These are phyloP conservation scores for Epirrita christyi DNA, from an alignment of 2,888 invertebrate genomes.

Conservation along the genomic window DNA sequence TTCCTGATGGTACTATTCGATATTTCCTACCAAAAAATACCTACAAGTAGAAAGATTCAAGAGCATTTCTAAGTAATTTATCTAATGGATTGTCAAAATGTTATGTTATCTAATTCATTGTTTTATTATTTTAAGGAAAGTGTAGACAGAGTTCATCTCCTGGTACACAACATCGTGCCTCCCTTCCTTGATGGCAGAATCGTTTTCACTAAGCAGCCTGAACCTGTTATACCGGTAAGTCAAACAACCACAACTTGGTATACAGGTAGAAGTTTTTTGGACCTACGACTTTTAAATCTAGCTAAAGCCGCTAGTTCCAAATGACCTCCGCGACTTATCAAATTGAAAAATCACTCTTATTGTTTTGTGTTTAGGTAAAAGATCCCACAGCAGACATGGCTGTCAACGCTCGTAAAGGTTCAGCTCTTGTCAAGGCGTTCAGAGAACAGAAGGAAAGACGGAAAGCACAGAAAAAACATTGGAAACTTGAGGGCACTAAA, in stretches of 20 bases:
- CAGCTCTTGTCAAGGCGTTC: constrained; percentile 93
- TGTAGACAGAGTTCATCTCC: constrained; percentile 96
- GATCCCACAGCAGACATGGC: constrained; percentile 99
- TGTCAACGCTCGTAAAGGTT: constrained; percentile 96
- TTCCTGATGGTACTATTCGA: too few relatives aligned
- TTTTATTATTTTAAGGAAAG: constrained; percentile 85
- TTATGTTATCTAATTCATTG: too few relatives aligned
- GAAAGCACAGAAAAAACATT: constrained; percentile 99
- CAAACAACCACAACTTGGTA: neutral
- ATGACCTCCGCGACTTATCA: too few relatives aligned
- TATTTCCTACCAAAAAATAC: too few relatives aligned
- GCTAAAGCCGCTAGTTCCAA: too few relatives aligned
- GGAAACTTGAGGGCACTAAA: constrained; percentile 98
- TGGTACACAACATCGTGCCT: constrained; percentile 99
- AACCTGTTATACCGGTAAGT: constrained; percentile 98
- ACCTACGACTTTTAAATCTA: too few relatives aligned
- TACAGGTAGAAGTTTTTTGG: too few relatives aligned
- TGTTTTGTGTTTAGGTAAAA: constrained; percentile 74
- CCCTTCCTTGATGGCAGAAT: constrained; percentile 99
- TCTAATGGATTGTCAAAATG: too few relatives aligned
- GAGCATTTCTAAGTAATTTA: too few relatives aligned
- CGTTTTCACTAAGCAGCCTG: constrained; percentile 99
- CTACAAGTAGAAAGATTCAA: too few relatives aligned
- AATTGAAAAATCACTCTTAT: neutral
- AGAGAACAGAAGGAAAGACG: constrained; percentile 98